Evolutionary conservation across 2,113 vertebrate genomes (phyloP), one percentile per base, ranked within the genome.

Genomic region (Meles meles): DNA sequence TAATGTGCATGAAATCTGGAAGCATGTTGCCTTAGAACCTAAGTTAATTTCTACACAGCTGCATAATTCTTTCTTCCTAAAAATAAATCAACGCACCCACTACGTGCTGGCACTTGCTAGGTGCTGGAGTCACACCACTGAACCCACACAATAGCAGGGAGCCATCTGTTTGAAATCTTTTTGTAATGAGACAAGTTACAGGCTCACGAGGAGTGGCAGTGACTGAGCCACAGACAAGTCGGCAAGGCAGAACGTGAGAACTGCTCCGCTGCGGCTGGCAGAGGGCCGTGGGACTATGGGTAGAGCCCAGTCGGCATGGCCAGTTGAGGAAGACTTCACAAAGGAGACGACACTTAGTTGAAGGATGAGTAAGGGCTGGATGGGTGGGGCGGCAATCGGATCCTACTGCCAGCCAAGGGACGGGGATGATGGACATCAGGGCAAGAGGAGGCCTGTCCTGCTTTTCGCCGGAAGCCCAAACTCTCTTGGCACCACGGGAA

Each of bases 391-490:
- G 49, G 76, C 9, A 23, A 63, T 4, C 81, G 52, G 71, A 37
- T 88, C 42, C 82, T 92, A 93, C 86, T 93, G 74, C 67, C 37
- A 39, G 92, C 92, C 57, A 27, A 95, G 79, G 67, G 39, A 79
- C 6, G 47, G 80, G 59, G 25, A 83, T 94, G 90, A 92, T 3
- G 57, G 87, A 71, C 3, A 5, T 59, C 42, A 80, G 44, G 77
- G 96, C 96, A 96, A 97, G 98, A 96, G 55, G 79, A 83, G 82
- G 77, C 97, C 95, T 96, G 96, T 52, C 63, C 81, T 52, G 76
- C 55, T 80, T 92, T 42, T 97, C 96, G 96, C 94, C 27, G 34
- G 63, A 42, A 5, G 90, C 95, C 94, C 44, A 1, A 59, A 37
- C 84, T 87, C 87, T 37, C 61, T 52, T 27, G 74, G 93, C 87